These are phyloP conservation scores for Centroberyx gerrardi DNA, from an alignment of 2,797 vertebrate genomes.

Conservation along the genomic window DNA sequence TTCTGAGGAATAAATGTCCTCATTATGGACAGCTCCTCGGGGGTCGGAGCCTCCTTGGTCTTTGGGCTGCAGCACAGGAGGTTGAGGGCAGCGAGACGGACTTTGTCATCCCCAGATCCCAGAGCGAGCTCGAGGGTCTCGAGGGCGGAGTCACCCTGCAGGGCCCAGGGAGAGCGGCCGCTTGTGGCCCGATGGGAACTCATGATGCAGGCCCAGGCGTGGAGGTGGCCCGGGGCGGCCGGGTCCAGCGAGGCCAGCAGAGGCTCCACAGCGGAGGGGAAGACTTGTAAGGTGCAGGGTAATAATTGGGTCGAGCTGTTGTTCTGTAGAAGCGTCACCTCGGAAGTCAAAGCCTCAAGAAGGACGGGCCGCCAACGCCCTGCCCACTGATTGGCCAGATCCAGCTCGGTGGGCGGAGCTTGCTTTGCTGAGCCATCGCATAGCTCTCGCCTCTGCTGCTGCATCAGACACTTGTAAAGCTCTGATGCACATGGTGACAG, in stretches of 20 bases:
- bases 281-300: conserved; percentile 85
- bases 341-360: conserved; percentile 85
- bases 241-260: conserved; percentile 79
- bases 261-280: conserved; percentile 79
- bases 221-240: conserved; percentile 74
- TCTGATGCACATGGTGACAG: conserved; percentile 88
- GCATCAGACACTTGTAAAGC: conserved; percentile 88
- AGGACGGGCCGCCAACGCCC: conserved; percentile 84
- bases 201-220: conserved; percentile 89
- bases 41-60: conserved; percentile 82
- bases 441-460: conserved; percentile 83
- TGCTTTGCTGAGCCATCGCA: neutral
- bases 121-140: conserved; percentile 85
- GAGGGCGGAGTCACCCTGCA: conserved; percentile 52
- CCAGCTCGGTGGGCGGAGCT: conserved; percentile 53
- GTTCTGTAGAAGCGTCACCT: conserved; percentile 86
- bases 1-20: conserved; percentile 89
- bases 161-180: conserved; percentile 73
- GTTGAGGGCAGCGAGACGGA: conserved; percentile 87
- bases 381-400: conserved; percentile 85
- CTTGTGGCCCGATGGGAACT: conserved; percentile 78
- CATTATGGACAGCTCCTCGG: conserved; percentile 81
- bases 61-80: conserved; percentile 90
- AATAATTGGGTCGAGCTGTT: conserved; percentile 86
- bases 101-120: conserved; percentile 83